phyloP scores from a whole-genome alignment of 2,113 vertebrate genomes.

The Cisticola juncidis region DNA sequence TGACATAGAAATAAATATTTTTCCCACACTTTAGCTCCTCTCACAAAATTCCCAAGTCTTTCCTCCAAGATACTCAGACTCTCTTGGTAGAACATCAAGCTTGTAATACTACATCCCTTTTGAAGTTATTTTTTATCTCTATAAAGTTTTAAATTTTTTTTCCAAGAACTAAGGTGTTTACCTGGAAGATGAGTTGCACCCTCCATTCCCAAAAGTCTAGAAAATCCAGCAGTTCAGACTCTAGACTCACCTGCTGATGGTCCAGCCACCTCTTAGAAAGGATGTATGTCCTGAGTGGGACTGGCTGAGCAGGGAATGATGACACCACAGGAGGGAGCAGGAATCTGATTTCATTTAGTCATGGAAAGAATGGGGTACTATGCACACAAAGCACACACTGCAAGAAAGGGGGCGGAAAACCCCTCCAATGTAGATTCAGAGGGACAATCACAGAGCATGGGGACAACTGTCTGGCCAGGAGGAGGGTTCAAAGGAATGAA shows the following conservation, averaged over 20 bases:
- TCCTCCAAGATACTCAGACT: background rate
- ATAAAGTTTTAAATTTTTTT: background rate
- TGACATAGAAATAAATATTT: background rate
- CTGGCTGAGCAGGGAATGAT: background rate
- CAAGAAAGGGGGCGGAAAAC: accelerated
- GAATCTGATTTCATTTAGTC: background rate
- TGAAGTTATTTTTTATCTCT: background rate
- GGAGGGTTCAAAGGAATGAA: background rate
- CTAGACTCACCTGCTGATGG: background rate
- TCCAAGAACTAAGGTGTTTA: background rate
- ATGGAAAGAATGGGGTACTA: background rate
- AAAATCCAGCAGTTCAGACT: background rate
- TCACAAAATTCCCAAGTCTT: background rate
- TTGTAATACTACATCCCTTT: background rate
- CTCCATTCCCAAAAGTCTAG: background rate
- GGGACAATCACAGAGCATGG: background rate
- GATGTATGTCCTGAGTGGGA: background rate
- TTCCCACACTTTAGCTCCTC: background rate
- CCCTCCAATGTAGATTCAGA: background rate
- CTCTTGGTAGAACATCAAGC: background rate
- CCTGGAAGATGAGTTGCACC: background rate
- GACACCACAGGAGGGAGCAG: background rate
- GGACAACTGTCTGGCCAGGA: background rate
- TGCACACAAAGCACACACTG: background rate
- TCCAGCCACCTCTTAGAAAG: background rate